Evolutionary conservation across 2,113 vertebrate genomes (phyloP), one percentile per base, ranked within the genome.

Genomic region (Sorex araneus): DNA sequence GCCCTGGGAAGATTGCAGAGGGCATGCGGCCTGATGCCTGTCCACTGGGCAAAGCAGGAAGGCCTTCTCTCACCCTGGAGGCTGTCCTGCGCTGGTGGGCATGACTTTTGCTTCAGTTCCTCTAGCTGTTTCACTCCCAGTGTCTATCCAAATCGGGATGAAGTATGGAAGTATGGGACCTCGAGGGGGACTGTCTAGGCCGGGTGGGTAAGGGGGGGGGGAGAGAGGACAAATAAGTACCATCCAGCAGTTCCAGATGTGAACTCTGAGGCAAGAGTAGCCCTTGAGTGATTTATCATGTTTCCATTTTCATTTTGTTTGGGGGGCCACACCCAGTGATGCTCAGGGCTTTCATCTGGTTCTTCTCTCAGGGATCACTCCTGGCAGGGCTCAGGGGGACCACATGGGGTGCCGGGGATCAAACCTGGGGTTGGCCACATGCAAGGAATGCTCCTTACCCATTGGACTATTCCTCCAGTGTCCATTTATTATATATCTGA

Each of bases 181-280:
- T 86, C 45, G 60, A n/a, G 60, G 7, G 57, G 25, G 7, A 73
- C 5, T 27, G 8, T 79, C 40, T 27, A 28, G 4, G 40, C 11
- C 80, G 30, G 6, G 18, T 71, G 15, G 19, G 0, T 67, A 74
- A 27, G 43, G 86, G 27, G 83, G 43, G 86, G 27, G 83, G 67
- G 77, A 74, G 8, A 54, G 50, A 54, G 32, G 45, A 54, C 82
- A 94, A 83, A 66, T 27, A 92, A 90, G 75, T 85, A 54, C 25
- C 8, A 0, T 13, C 91, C 78, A 84, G n/a, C 19, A 36, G 11
- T 43, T 6, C 67, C 63, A 25, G 34, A 63, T 80, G 25, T 30
- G 60, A 71, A 9, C 3, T 87, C 60, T 50, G 47, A 75, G 36
- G 23, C 36, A 43, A 5, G 30, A 76, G 71, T 74, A 36, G 16